These are phyloP conservation scores for Diglossa cyanea DNA, from an alignment of 2,797 vertebrate genomes.

Conservation along the genomic window DNA sequence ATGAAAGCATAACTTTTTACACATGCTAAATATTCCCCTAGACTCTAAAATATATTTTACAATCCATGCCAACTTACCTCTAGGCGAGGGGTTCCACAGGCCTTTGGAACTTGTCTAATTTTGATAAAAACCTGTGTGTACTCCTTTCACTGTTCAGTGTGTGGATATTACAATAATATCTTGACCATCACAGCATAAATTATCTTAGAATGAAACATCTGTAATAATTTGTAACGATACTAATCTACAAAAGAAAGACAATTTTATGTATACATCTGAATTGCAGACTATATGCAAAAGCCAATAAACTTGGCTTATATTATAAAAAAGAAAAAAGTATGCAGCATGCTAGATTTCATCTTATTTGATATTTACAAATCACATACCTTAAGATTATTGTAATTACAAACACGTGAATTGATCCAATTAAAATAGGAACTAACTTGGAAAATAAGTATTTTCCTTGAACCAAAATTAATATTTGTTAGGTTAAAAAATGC, in stretches of 20 bases:
- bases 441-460: background rate
- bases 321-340: background rate
- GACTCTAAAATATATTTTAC: conserved; percentile 4
- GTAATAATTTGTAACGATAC: background rate
- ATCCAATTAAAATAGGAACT: conserved; percentile 16
- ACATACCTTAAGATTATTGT: background rate
- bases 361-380: conserved; percentile 17
- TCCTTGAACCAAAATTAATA: conserved; percentile 29
- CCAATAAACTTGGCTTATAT: background rate
- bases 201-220: background rate
- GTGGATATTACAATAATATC: background rate
- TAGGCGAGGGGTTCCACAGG: background rate
- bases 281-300: background rate
- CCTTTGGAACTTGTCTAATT: conserved; percentile 10
- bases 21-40: background rate
- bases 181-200: background rate
- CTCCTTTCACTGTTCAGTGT: background rate
- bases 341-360: background rate
- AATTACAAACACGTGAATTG: background rate
- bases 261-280: background rate
- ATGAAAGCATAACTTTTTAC: background rate
- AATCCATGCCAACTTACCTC: background rate
- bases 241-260: conserved; percentile 17
- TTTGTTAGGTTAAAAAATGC: background rate
- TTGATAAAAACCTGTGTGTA: background rate